Base-by-base conservation (phyloP, 2,888 invertebrate species). In the Thalpophila matura region DNA sequence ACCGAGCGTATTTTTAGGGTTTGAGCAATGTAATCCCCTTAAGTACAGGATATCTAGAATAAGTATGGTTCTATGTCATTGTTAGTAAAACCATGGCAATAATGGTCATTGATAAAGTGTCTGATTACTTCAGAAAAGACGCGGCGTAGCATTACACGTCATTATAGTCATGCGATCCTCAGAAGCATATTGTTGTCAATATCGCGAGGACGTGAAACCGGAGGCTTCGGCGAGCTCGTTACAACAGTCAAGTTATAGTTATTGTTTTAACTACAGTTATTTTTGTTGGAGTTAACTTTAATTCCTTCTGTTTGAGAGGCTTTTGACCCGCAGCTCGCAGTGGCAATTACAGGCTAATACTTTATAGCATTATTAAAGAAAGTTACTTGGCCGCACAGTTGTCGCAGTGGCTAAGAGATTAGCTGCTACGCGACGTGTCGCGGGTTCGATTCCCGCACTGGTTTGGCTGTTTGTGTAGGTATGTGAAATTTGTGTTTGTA, bases 131-230 rank as follows among this genome's bases (percentile, higher is more conserved):
- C 20, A 50, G 45, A 16, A 38, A 50, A 61, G 69, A 45, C 10
- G 37, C 14, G 31, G 35, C 38, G 29, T 62, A 55, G 29, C 45
- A 18, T 67, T 46, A 40, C 70, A 55, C 1, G 26, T 49, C 12
- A 50, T 56, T 55, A 50, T n/a, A 14, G 67, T 37, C 70, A 62
- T 69, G 67, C 70, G 46, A 69, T 51, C 55, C 56, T 40, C 31
- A 37, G 45, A 35, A 62, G 26, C 40, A 37, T 50, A 38, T 18
- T 46, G 45, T 40, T 55, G 70, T 50, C 69, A 67, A 47, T 67
- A 61, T 55, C 54, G 38, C 45, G 46, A 43, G 40, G 47, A 61
- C 24, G 31, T 29, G 62, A 35, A 69, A 67, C 20, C 14, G 9
- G 69, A 54, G 27, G 69, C 45, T 49, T 26, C 10, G 18, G 47